Evolutionary conservation across 1,140 invertebrate genomes (phyloP).

Genomic region (Stegodyphus dumicola): DNA sequence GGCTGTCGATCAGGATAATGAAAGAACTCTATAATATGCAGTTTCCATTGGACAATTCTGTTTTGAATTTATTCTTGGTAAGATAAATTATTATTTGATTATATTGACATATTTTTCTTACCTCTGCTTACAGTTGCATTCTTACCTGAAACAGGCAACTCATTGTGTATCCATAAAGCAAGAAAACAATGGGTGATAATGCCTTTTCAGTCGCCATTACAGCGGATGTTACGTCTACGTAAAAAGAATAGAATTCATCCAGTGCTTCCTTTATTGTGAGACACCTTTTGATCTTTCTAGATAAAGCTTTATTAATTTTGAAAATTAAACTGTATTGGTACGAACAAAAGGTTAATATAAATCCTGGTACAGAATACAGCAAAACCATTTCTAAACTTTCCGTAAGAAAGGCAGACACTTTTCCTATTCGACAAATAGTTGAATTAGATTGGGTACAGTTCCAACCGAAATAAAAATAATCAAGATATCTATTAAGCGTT

Average conservation of each 20-base stretch:
- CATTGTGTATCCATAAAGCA: constrained; percentile 30
- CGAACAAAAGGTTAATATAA: constrained; percentile 12
- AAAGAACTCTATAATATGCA: too few relatives aligned
- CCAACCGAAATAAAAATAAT: constrained; percentile 37
- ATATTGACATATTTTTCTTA: too few relatives aligned
- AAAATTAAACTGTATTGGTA: constrained; percentile 19
- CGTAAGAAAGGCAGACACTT: background rate
- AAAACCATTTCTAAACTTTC: constrained; percentile 20
- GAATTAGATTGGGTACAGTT: background rate
- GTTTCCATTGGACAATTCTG: too few relatives aligned
- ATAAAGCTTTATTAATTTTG: constrained; percentile 16
- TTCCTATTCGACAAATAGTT: background rate
- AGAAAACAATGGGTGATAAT: constrained; percentile 27
- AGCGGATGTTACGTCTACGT: background rate
- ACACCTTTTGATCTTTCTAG: constrained; percentile 10
- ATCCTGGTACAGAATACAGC: constrained; percentile 9
- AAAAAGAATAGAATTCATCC: constrained; percentile 28
- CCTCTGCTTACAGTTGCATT: too few relatives aligned
- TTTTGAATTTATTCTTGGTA: too few relatives aligned
- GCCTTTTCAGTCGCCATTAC: constrained; percentile 18
- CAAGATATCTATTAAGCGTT: background rate
- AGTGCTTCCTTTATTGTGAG: background rate
- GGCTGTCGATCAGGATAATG: too few relatives aligned
- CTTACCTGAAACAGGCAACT: constrained; percentile 42
- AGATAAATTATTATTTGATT: too few relatives aligned